phyloP scores from a whole-genome alignment of 1,140 invertebrate species.

The Oreohelix idahoensis region DNA sequence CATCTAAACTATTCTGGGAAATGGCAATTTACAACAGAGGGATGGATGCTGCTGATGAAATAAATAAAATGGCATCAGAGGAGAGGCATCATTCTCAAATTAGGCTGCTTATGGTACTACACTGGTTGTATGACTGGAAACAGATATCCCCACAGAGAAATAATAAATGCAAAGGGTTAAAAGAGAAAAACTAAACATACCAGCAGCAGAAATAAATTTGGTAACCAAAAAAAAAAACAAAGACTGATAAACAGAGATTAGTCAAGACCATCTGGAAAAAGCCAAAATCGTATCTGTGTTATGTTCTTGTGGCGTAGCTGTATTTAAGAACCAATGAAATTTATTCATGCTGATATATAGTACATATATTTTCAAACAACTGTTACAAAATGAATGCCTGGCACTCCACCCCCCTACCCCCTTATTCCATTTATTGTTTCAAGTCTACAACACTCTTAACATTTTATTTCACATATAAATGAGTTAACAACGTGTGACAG shows the following conservation, averaged over 20 bases:
- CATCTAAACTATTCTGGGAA: background rate
- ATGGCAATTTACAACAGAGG: background rate
- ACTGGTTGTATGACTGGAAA: background rate
- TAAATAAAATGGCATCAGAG: background rate
- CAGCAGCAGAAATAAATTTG: background rate
- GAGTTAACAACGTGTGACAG: too few species aligned
- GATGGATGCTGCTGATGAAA: background rate
- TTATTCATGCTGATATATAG: too few species aligned
- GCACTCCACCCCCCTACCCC: too few species aligned
- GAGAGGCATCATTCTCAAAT: background rate
- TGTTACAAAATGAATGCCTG: too few species aligned
- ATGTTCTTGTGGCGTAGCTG: too few species aligned
- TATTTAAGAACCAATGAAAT: too few species aligned
- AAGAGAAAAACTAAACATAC: background rate
- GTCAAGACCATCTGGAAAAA: too few species aligned
- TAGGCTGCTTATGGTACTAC: background rate
- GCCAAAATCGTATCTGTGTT: too few species aligned
- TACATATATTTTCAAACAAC: too few species aligned
- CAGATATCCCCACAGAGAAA: background rate
- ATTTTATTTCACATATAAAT: too few species aligned
- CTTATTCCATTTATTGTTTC: too few species aligned
- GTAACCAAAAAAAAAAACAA: background rate
- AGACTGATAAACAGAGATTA: background rate
- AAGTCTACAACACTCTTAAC: too few species aligned
- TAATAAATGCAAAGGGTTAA: background rate